Evolutionary conservation across 92 coral and sea anemone species (phyloP).

Genomic region (Plumapathes pennacea): DNA sequence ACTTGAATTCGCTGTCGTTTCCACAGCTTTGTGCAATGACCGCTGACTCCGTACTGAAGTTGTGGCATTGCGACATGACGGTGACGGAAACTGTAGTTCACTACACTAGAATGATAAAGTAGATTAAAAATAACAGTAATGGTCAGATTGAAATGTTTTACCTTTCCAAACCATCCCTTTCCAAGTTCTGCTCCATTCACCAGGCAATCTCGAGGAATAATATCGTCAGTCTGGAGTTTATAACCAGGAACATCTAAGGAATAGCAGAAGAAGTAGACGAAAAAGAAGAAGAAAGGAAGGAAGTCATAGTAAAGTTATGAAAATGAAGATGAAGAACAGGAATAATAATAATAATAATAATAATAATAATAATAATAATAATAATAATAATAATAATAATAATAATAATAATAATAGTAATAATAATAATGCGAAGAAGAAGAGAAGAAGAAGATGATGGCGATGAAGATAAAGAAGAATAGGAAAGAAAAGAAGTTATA

Average conservation of each 20-base stretch:
- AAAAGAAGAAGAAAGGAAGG: neutral
- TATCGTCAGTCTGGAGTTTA: constrained; percentile 22
- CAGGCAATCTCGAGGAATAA: constrained; percentile 68
- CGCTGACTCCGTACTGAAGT: no score
- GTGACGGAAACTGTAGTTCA: neutral
- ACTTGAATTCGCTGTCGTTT: neutral
- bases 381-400: neutral
- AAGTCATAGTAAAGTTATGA: neutral
- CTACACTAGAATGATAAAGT: neutral
- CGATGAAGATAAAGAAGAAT: neutral
- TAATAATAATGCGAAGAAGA: neutral
- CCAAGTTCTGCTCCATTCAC: constrained; percentile 56
- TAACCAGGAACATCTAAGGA: constrained; percentile 8
- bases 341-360: neutral
- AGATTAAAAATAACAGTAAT: neutral
- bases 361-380: no score
- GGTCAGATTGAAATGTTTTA: constrained; percentile 2
- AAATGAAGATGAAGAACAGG: neutral
- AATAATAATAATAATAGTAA: neutral
- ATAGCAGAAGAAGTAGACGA: neutral
- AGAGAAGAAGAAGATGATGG: neutral
- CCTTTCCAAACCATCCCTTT: constrained; percentile 88
- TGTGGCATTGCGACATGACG: neutral
- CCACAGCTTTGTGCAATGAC: no score
- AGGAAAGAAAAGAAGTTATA: no score